phyloP scores from a whole-genome alignment of 2,797 vertebrate genomes.

The Anguilla obscura region DNA sequence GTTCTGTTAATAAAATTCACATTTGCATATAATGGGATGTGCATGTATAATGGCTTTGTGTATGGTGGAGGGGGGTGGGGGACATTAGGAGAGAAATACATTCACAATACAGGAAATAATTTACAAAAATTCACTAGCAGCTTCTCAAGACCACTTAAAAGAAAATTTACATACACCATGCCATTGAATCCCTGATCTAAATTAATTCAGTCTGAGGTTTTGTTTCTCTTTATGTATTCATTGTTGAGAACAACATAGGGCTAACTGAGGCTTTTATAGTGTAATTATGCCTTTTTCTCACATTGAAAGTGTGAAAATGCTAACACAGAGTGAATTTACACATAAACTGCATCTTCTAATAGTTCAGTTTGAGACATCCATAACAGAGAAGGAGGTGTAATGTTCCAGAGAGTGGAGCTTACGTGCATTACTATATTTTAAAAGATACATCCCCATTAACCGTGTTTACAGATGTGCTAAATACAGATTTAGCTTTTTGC shows the following conservation, averaged over 20 bases:
- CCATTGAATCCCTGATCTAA: slow-evolving; percentile 13
- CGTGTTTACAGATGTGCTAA: background rate
- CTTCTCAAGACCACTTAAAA: slow-evolving; percentile 27
- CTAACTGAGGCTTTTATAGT: slow-evolving; percentile 33
- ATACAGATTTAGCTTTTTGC: background rate
- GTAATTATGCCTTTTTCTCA: slow-evolving; percentile 21
- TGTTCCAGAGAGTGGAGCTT: background rate
- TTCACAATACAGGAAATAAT: slow-evolving; percentile 14
- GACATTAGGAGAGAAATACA: background rate
- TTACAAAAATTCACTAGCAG: slow-evolving; percentile 15
- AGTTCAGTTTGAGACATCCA: background rate
- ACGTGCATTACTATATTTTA: background rate
- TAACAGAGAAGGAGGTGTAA: background rate
- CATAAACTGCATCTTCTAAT: slow-evolving; percentile 16
- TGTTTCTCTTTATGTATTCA: slow-evolving; percentile 30
- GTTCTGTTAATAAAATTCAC: no score
- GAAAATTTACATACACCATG: slow-evolving; percentile 27
- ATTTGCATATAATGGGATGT: background rate
- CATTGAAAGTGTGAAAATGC: slow-evolving; percentile 8
- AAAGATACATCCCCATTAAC: slow-evolving; percentile 8
- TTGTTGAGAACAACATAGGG: slow-evolving; percentile 22
- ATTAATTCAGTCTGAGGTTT: slow-evolving; percentile 31
- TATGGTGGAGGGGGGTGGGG: background rate
- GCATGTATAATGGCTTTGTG: background rate
- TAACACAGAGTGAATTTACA: slow-evolving; percentile 12